Evolutionary conservation across 2,888 invertebrate species (phyloP), one percentile per base, ranked within the genome.

Genomic region (Ctena decussata): DNA sequence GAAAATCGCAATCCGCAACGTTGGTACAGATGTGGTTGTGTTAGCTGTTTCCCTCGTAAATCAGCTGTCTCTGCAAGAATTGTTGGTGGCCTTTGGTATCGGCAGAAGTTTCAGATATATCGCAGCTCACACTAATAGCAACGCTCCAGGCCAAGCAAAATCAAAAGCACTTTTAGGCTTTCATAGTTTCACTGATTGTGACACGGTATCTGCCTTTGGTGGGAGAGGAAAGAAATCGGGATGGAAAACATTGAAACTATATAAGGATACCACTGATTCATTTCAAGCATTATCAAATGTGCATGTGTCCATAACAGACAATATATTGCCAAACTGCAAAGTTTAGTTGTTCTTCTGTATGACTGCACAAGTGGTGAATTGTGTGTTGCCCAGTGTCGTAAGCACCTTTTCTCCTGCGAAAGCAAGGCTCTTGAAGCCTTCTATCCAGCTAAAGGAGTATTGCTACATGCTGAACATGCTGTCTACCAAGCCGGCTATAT

Each of bases 321-420:
- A 35, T 70, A 85, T 87, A 65, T 21, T 91, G 11, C 21, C 21
- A 65, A 15, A 5, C 60, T 84, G 75, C 82, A 90, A 71, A 85
- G 53, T 37, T 85, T 82, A 65, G 82, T 86, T 2, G 74, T 86
- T 24, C 46, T 81, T 8, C 86, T 89, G 81, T 88, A 88, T 44
- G 87, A 89, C 80, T 74, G 80, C 35, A 85, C 87, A 18, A 85
- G 81, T 71, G 27, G 69, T 77, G 72, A 49, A 12, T 49, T 70
- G 2, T 18, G 53, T 78, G 83, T 91, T 6, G 65, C 91, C 49
- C 82, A 84, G 21, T 80, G 78, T 35, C 24, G 86, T 49, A 78
- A 76, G 15, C 86, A 87, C n/a, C 69, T 91, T 21, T 91, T 91
- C 87, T 78, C 87, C 1, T 49, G 77, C n/a, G 90, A 91, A 60